These are phyloP conservation scores for Tetragonula carbonaria DNA, from an alignment of 2,888 invertebrate genomes.

Conservation along the genomic window DNA sequence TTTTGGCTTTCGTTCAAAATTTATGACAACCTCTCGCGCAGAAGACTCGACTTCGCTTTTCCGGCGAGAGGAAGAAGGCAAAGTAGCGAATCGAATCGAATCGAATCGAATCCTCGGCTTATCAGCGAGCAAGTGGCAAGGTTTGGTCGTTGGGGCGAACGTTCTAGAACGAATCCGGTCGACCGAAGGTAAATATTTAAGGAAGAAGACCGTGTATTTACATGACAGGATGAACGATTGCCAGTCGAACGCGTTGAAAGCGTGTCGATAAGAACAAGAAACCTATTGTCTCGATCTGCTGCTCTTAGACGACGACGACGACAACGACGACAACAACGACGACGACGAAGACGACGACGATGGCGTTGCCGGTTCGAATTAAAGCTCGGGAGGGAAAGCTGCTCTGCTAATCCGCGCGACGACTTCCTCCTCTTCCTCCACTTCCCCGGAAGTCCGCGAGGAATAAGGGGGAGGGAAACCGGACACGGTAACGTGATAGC, in stretches of 20 bases:
- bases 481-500: background rate
- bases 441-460: background rate
- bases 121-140: too few species aligned
- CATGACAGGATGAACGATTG: background rate
- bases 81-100: background rate
- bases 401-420: background rate
- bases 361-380: background rate
- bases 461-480: too few species aligned
- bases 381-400: background rate
- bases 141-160: background rate
- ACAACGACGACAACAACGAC: background rate
- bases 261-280: too few species aligned
- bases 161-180: background rate
- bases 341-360: background rate
- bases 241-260: background rate
- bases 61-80: too few species aligned
- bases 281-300: too few species aligned
- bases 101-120: background rate
- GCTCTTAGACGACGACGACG: too few species aligned
- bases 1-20: too few species aligned
- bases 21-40: too few species aligned
- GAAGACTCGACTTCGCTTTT: too few species aligned
- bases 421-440: background rate
- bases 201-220: too few species aligned
- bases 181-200: constrained; percentile 18